A percentile compares a stretch with the other conserved stretches of the same genome.
Conservation (phyloP, 2,797 vertebrate species). For the Lophius americanus region DNA sequence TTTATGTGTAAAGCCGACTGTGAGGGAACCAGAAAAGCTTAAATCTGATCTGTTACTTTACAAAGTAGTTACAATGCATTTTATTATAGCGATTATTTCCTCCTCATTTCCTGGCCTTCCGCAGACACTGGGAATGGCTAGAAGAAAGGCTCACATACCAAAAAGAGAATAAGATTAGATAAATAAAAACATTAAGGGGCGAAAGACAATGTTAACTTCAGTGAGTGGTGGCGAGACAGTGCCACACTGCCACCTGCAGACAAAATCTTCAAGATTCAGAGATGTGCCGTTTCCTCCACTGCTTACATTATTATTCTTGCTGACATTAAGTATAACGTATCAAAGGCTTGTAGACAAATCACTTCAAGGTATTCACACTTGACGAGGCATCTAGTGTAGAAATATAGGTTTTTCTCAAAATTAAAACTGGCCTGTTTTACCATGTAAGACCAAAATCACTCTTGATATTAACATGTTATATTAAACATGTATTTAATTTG, state of each 20-base stretch:
- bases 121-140: conserved; percentile 40
- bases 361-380: neutral
- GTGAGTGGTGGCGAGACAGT: conserved; percentile 14
- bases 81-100: conserved; percentile 50
- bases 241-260: conserved; percentile 78
- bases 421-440: neutral
- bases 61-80: conserved; percentile 45
- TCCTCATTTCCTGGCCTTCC: conserved; percentile 41
- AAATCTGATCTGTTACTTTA: conserved; percentile 37
- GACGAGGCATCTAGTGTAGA: neutral
- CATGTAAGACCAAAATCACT: too few relatives aligned
- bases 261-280: conserved; percentile 25
- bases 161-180: conserved; percentile 27
- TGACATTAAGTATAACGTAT: neutral
- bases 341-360: neutral
- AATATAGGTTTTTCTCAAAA: neutral
- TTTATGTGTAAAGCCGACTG: conserved; percentile 16
- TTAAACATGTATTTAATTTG: too few relatives aligned
- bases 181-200: conserved; percentile 12
- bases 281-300: neutral
- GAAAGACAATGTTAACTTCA: conserved; percentile 30
- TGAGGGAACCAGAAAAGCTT: conserved; percentile 18
- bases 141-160: conserved; percentile 21
- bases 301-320: neutral
- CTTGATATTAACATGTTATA: too few relatives aligned